Base-by-base conservation (phyloP, 2,797 vertebrate species). In the Sphaeramia orbicularis region DNA sequence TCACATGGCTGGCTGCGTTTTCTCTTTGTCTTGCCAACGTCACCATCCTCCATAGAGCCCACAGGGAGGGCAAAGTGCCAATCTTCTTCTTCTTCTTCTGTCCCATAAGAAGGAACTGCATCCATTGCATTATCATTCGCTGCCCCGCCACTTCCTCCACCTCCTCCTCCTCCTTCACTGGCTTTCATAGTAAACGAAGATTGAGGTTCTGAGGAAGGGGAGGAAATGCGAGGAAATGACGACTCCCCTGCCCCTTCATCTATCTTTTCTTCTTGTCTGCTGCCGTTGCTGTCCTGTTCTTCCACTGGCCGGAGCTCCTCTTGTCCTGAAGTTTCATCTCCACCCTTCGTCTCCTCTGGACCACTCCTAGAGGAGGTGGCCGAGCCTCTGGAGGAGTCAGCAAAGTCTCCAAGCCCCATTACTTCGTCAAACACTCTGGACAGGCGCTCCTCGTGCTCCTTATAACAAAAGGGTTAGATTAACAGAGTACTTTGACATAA, bases 371-470 rank as follows among this genome's bases (percentile, higher is more conserved):
- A 89, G 2, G 90, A 91, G 27, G 74, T 55, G 13, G 74, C 82
- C 14, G 90, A 92, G 24, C 88, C 87, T n/a, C 75, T 76, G 42
- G 91, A 91, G 19, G 87, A 88, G 49, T 92, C 91, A 0, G 90
- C 91, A 4, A 89, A 92, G 14, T 88, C 66, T 65, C 91, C 90
- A 24, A 93, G 75, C 1, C 91, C 91, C 89, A 90, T 91, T 56
- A 92, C 92, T 73, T 91, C 87, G 6, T 92, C 91, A 65, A 92
- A 92, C 6, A 90, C 82, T 72, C 85, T 84, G 47, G 89, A 91
- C 56, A 91, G 74, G 27, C 51, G 89, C 75, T 89, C 48, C 21
- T 92, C 89, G 4, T 92, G 85, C 89, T 91, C 81, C 4, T 42
- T 0, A 40, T 21, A 21, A 38, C 10, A 55, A 38, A 36, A 45